A percentile compares a stretch with the other conserved stretches of the same genome.
These are phyloP conservation scores for Operophtera brumata DNA, from an alignment of 2,888 invertebrate species.

Conservation along the genomic window DNA sequence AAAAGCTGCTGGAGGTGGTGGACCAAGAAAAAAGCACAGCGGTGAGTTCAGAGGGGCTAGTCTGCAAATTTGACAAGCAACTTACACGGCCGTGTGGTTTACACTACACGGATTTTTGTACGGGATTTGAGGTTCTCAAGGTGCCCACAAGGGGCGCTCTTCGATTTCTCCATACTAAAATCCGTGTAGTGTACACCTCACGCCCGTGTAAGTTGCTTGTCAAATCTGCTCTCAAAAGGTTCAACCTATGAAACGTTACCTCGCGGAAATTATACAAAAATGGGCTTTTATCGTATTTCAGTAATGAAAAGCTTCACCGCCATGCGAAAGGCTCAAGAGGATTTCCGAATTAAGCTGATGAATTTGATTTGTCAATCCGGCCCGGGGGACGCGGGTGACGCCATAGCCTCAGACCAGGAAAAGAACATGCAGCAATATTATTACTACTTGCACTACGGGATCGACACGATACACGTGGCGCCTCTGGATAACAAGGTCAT, in stretches of 20 bases:
- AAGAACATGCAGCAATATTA: conserved; percentile 89
- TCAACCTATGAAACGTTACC: neutral
- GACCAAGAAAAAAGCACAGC: conserved; percentile 54
- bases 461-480: conserved; percentile 94
- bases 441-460: conserved; percentile 94
- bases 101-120: too few relatives aligned
- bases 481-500: conserved; percentile 89
- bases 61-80: too few relatives aligned
- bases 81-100: too few relatives aligned
- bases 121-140: too few relatives aligned
- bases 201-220: too few relatives aligned
- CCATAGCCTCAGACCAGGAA: conserved; percentile 83
- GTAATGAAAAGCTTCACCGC: conserved; percentile 84
- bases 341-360: conserved; percentile 89
- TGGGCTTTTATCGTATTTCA: conserved; percentile 35
- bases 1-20: conserved; percentile 38
- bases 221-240: neutral
- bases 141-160: too few relatives aligned
- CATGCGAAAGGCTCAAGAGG: conserved; percentile 87
- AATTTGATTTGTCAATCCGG: conserved; percentile 84
- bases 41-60: conserved; percentile 57
- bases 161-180: too few relatives aligned
- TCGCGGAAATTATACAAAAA: too few relatives aligned
- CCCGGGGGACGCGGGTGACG: conserved; percentile 60
- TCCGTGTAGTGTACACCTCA: too few relatives aligned